phyloP scores from a whole-genome alignment of 2,113 vertebrate species.

The Corythornis cristatus region DNA sequence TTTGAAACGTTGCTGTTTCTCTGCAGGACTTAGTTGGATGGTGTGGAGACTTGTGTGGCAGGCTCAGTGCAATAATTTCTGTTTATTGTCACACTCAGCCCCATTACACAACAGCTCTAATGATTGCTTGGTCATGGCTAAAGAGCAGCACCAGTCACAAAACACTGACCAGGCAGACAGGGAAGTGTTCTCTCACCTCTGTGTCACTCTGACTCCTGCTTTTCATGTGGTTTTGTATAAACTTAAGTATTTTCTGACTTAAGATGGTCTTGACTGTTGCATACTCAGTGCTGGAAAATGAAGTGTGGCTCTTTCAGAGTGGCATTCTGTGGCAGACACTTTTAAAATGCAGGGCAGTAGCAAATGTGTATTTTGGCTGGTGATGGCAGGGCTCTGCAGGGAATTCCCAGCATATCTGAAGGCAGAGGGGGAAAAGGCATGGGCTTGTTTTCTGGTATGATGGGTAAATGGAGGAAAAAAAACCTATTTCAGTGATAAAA shows the following conservation, averaged over 20 bases:
- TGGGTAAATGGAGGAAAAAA: neutral
- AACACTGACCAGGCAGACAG: neutral
- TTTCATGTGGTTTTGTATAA: neutral
- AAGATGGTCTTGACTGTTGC: neutral
- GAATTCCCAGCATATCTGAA: conserved; percentile 20
- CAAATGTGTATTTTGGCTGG: conserved; percentile 30
- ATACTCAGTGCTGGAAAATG: neutral
- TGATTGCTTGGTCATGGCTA: conserved; percentile 18
- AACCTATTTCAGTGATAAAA: neutral
- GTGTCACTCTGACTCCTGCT: neutral
- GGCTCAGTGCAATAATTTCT: neutral
- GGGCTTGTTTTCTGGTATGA: neutral
- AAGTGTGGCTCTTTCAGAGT: neutral
- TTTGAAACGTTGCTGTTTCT: neutral
- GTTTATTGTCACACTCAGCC: neutral
- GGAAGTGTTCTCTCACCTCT: neutral
- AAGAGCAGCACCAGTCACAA: neutral
- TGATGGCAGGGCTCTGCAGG: neutral
- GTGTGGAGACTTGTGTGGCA: neutral
- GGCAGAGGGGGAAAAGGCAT: neutral
- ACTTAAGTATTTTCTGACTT: neutral
- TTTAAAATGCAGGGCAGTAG: neutral
- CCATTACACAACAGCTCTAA: conserved; percentile 23
- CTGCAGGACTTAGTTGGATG: neutral
- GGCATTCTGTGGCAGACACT: neutral